A percentile compares a stretch with the other conserved stretches of the same genome.
These are phyloP conservation scores for Nomada fabriciana DNA, from an alignment of 2,888 invertebrate genomes.

Conservation along the genomic window DNA sequence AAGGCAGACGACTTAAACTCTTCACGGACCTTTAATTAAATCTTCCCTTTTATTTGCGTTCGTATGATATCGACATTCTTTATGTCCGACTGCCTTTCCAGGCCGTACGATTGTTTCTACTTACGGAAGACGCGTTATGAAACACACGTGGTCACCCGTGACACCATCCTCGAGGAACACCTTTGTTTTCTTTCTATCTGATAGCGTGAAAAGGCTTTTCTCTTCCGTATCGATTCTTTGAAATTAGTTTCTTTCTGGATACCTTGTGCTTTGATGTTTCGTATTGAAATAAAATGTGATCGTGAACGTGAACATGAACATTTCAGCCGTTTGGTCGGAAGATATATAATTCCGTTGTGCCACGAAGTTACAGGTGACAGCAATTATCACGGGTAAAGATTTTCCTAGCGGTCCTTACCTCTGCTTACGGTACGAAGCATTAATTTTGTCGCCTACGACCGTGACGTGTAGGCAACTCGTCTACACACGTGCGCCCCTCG, in stretches of 20 bases:
- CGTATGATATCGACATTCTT: slow-evolving; percentile 66
- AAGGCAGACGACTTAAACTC: neutral
- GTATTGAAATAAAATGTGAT: neutral
- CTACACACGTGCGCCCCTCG: slow-evolving; percentile 27
- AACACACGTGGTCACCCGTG: slow-evolving; percentile 71
- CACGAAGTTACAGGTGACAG: slow-evolving; percentile 61
- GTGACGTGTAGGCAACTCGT: slow-evolving; percentile 75
- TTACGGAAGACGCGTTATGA: slow-evolving; percentile 75
- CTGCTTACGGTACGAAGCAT: slow-evolving; percentile 81
- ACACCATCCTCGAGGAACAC: slow-evolving; percentile 49
- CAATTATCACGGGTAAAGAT: slow-evolving; percentile 81
- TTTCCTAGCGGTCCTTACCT: slow-evolving; percentile 83
- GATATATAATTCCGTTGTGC: slow-evolving; percentile 11
- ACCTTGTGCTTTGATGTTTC: neutral
- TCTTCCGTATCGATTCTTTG: slow-evolving; percentile 36
- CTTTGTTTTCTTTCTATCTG: slow-evolving; percentile 56
- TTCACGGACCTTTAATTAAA: neutral
- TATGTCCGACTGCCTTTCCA: slow-evolving; percentile 75
- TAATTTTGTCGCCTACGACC: slow-evolving; percentile 82
- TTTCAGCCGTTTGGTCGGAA: slow-evolving; percentile 2
- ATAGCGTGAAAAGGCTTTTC: slow-evolving; percentile 25
- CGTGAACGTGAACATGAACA: neutral
- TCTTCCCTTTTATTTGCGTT: slow-evolving; percentile 39
- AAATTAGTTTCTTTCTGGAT: neutral
- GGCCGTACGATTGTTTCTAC: slow-evolving; percentile 71